phyloP scores from a whole-genome alignment of 2,888 invertebrate genomes.

The Crossocerus cetratus region DNA sequence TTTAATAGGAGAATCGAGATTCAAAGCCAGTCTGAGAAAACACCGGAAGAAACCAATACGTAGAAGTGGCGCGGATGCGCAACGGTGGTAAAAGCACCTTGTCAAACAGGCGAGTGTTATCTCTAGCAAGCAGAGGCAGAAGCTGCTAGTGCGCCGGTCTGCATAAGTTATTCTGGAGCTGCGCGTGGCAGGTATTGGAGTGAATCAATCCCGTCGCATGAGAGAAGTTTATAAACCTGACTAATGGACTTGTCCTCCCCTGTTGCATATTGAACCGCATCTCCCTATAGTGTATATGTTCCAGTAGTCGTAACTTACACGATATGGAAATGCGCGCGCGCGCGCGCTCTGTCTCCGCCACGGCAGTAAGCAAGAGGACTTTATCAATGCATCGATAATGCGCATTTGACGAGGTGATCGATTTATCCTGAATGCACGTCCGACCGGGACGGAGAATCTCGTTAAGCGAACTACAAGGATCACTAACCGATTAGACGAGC shows the following conservation, averaged over 20 bases:
- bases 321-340: constrained; percentile 40
- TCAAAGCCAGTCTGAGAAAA: too few relatives aligned
- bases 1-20: too few relatives aligned
- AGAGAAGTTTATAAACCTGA: constrained; percentile 50
- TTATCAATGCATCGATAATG: constrained; percentile 28
- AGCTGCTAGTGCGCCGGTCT: too few relatives aligned
- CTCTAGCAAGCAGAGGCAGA: too few relatives aligned
- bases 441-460: constrained; percentile 9
- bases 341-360: constrained; percentile 2
- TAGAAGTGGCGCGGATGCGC: too few relatives aligned
- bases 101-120: too few relatives aligned
- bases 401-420: constrained; percentile 7
- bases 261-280: constrained; percentile 32
- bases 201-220: constrained; percentile 36
- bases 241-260: constrained; percentile 50
- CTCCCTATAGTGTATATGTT: constrained; percentile 10
- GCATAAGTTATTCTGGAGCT: not conserved
- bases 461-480: constrained; percentile 12
- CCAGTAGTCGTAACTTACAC: constrained; percentile 41
- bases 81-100: too few relatives aligned
- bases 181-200: constrained; percentile 6
- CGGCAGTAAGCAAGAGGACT: constrained; percentile 25
- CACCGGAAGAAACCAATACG: too few relatives aligned
- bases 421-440: constrained; percentile 12
- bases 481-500: not conserved